phyloP scores from a whole-genome alignment of 2,797 vertebrate genomes.

The Psittacula echo region DNA sequence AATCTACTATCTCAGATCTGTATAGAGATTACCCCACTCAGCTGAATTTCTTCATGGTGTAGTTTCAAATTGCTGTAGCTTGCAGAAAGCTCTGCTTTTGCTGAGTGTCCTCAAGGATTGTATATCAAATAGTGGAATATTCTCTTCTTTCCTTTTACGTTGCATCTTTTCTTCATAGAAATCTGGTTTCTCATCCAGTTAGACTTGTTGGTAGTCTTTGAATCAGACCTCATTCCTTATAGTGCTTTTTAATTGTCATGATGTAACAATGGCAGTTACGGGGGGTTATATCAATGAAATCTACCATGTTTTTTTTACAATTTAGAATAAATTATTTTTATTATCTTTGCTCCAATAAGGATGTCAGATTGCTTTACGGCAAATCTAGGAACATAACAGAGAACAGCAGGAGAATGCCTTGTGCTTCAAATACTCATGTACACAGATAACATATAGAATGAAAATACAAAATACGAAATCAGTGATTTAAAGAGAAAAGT shows the following conservation, averaged over 20 bases:
- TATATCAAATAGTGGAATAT: neutral
- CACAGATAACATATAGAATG: neutral
- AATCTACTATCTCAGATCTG: neutral
- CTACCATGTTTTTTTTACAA: neutral
- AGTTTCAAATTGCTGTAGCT: neutral
- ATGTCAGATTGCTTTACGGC: neutral
- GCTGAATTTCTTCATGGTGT: neutral
- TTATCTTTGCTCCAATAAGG: neutral
- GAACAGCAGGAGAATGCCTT: neutral
- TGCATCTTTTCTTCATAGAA: neutral
- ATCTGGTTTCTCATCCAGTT: neutral
- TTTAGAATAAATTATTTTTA: slow-evolving; percentile 17
- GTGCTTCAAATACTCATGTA: neutral
- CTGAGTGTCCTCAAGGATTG: neutral
- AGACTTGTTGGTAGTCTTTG: neutral
- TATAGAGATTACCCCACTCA: neutral
- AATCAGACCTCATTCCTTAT: neutral
- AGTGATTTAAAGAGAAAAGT: neutral
- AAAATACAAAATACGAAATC: neutral
- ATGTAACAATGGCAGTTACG: neutral
- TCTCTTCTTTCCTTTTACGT: neutral
- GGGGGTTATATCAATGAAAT: slow-evolving; percentile 15
- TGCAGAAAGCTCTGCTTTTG: neutral
- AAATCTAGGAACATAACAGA: neutral
- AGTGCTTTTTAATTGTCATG: neutral